These are phyloP conservation scores for Chesias legatella DNA, from an alignment of 2,888 invertebrate species.

Conservation along the genomic window DNA sequence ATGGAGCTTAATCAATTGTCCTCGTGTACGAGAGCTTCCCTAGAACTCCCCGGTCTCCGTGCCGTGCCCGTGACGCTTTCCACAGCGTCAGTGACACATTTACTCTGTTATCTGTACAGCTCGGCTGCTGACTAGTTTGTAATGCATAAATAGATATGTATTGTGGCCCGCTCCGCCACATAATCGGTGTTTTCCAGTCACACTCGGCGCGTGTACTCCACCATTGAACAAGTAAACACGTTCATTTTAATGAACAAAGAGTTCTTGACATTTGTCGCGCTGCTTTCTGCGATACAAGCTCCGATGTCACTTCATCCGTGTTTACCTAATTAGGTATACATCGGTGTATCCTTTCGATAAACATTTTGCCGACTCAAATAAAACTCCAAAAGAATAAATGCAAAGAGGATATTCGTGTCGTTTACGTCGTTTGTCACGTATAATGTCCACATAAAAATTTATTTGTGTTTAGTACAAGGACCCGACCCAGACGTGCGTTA, in stretches of 20 bases:
- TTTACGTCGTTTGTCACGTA: slow-evolving; percentile 62
- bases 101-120: slow-evolving; percentile 32
- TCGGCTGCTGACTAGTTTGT: slow-evolving; percentile 16
- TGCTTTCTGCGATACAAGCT: slow-evolving; percentile 28
- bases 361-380: slow-evolving; percentile 14
- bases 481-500: slow-evolving; percentile 46
- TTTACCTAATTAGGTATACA: slow-evolving; percentile 29
- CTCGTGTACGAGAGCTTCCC: background rate
- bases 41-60: slow-evolving; percentile 6
- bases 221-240: slow-evolving; percentile 34
- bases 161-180: slow-evolving; percentile 34
- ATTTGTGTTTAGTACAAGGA: slow-evolving; percentile 58
- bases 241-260: slow-evolving; percentile 37
- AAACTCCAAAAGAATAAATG: slow-evolving; percentile 38
- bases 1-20: no score
- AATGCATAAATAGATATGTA: slow-evolving; percentile 22
- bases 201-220: slow-evolving; percentile 18
- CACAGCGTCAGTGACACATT: slow-evolving; percentile 37
- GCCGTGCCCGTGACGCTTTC: slow-evolving; percentile 6
- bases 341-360: slow-evolving; percentile 13
- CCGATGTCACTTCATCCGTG: slow-evolving; percentile 29
- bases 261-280: slow-evolving; percentile 38
- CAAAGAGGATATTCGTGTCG: slow-evolving; percentile 57
- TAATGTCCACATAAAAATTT: slow-evolving; percentile 68
- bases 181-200: slow-evolving; percentile 36